These are phyloP conservation scores for Pitta sordida DNA, from an alignment of 2,113 vertebrate genomes.

Conservation along the genomic window DNA sequence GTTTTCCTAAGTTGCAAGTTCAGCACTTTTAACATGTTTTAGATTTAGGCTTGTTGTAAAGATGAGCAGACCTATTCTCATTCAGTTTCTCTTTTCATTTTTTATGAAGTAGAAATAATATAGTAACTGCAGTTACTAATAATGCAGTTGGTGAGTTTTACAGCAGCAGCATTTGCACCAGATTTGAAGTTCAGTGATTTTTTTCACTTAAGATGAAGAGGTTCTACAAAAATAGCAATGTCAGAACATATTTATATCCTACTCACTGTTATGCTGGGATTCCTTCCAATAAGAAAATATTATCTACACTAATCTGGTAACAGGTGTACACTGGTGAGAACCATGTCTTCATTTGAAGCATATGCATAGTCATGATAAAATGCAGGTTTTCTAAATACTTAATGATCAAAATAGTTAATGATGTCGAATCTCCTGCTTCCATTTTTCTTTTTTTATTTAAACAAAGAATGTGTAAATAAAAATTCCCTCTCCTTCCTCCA, in stretches of 20 bases:
- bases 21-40: neutral
- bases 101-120: neutral
- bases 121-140: neutral
- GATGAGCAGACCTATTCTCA: neutral
- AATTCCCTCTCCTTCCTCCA: neutral
- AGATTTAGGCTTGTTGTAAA: neutral
- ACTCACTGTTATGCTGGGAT: neutral
- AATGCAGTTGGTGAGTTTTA: neutral
- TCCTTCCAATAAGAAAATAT: neutral
- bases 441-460: neutral
- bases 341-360: neutral
- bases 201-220: neutral
- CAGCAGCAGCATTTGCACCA: neutral
- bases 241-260: neutral
- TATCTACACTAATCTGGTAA: neutral
- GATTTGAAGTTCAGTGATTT: neutral
- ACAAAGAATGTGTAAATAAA: neutral
- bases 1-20: neutral
- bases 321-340: neutral
- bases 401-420: too few species aligned
- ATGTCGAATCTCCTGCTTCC: neutral
- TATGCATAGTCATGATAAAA: neutral
- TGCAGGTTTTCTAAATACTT: neutral
- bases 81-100: neutral
- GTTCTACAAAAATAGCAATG: neutral